Conservation (phyloP, 2,888 invertebrate species). For the Eulithis testata region DNA sequence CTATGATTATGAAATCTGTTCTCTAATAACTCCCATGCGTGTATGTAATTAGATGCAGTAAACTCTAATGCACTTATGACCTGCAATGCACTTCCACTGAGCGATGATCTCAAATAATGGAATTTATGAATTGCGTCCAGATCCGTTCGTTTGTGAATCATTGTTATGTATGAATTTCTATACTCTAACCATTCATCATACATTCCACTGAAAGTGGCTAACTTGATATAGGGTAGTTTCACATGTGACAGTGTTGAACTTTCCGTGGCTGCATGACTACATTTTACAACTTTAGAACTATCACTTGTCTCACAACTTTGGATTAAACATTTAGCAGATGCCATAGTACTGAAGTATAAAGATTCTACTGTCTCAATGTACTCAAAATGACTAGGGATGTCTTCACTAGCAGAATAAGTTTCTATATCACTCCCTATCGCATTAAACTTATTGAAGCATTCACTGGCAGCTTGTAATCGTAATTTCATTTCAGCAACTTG, state of each 20-base stretch:
- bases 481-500: constrained; percentile 1
- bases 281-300: too few species aligned
- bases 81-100: constrained; percentile 28
- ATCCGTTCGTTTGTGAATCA: constrained; percentile 31
- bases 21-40: constrained; percentile 34
- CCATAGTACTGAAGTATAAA: too few species aligned
- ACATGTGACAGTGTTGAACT: too few species aligned
- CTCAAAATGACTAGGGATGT: too few species aligned
- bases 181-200: constrained; percentile 41
- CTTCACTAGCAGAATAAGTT: too few species aligned
- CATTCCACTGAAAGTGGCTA: constrained; percentile 38
- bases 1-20: constrained; percentile 22
- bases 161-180: constrained; percentile 32
- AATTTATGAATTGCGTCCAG: constrained; percentile 36
- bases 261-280: too few species aligned
- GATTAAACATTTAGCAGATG: too few species aligned
- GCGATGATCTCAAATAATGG: constrained; percentile 36
- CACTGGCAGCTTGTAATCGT: constrained; percentile 2
- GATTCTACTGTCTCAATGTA: too few species aligned
- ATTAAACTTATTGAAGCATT: constrained; percentile 1
- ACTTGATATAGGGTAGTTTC: constrained; percentile 30
- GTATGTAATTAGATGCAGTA: constrained; percentile 27
- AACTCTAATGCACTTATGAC: constrained; percentile 36
- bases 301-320: too few species aligned
- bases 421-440: too few species aligned